Evolutionary conservation across 1,140 invertebrate species (phyloP).

Genomic region (Drosophila lacteicornis): DNA sequence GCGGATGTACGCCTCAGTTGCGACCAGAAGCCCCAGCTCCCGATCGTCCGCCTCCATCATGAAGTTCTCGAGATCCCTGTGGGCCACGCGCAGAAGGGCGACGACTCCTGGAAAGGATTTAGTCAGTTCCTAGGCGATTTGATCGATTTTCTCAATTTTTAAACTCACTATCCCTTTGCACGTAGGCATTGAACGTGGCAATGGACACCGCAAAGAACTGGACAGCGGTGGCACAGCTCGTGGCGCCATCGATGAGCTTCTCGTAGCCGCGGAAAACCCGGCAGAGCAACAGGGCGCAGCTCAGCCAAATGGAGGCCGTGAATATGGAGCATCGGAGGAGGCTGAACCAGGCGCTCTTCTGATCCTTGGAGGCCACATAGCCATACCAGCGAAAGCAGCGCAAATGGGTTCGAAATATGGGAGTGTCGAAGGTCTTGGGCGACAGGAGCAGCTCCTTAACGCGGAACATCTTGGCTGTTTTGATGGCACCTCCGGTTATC

Average conservation of each 20-base stretch:
- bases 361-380: conserved; percentile 60
- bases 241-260: conserved; percentile 65
- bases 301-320: conserved; percentile 71
- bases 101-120: conserved; percentile 47
- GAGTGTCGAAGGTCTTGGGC: conserved; percentile 44
- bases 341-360: conserved; percentile 42
- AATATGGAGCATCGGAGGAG: conserved; percentile 62
- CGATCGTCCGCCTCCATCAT: conserved; percentile 31
- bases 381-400: conserved; percentile 64
- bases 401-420: conserved; percentile 54
- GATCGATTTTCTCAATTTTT: no score
- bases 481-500: accelerated
- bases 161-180: conserved; percentile 63
- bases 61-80: conserved; percentile 46
- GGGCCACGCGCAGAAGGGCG: conserved; percentile 32
- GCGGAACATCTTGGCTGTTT: conserved; percentile 48
- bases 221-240: conserved; percentile 68
- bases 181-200: conserved; percentile 60
- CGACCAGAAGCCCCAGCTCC: conserved; percentile 47
- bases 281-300: conserved; percentile 52
- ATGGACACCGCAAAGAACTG: conserved; percentile 70
- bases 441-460: conserved; percentile 57
- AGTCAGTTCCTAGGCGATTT: no score
- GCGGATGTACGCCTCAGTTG: conserved; percentile 42
- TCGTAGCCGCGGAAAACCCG: conserved; percentile 58